Percentiles rank a stretch among this genome's conserved stretches.
phyloP scores from a whole-genome alignment of 1,140 invertebrate genomes.

The Cotesia typhae region DNA sequence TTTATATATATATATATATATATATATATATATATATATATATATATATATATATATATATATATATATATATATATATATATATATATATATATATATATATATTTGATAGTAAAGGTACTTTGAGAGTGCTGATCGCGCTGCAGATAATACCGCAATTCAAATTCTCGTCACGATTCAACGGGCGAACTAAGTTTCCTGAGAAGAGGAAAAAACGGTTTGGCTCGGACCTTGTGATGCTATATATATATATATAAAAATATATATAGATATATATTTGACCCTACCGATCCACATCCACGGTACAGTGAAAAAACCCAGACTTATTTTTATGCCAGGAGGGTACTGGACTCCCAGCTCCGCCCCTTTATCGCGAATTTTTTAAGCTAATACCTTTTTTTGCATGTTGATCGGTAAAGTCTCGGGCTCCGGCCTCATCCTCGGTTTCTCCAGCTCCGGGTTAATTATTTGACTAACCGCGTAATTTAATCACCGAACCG shows the following conservation, averaged over 20 bases:
- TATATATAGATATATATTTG: neutral
- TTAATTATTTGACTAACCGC: too few species aligned
- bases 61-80: neutral
- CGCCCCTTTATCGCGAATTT: neutral
- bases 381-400: neutral
- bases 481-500: too few species aligned
- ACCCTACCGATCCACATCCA: neutral
- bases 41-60: neutral
- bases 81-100: neutral
- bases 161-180: conserved; percentile 39
- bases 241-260: too few species aligned
- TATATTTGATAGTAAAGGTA: conserved; percentile 24
- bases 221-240: conserved; percentile 12
- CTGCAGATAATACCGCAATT: conserved; percentile 37
- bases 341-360: neutral
- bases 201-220: conserved; percentile 31
- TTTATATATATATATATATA: neutral
- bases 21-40: neutral
- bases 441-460: too few species aligned
- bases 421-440: too few species aligned
- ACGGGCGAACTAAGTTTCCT: conserved; percentile 37
- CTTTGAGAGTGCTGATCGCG: conserved; percentile 29
- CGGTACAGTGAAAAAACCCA: conserved; percentile 12
- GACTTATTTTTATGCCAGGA: conserved; percentile 38
- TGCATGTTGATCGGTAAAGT: too few species aligned